phyloP scores from a whole-genome alignment of 2,113 vertebrate genomes.

The Cololabis saira region DNA sequence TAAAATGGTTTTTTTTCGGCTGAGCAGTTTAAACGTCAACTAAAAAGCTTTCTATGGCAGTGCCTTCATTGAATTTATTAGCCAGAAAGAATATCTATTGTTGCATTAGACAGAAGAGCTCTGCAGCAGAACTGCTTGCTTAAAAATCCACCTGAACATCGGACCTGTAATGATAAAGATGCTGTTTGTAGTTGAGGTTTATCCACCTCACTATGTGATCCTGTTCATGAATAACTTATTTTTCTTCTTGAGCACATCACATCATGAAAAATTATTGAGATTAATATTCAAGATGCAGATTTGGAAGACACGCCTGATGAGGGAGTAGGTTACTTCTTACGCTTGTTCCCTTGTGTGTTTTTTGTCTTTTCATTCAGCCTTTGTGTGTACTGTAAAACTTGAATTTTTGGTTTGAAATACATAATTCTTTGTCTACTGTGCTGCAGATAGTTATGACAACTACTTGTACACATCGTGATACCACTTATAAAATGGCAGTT shows the following conservation, averaged over 20 bases:
- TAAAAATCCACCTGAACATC: constrained; percentile 13
- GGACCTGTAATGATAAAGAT: constrained; percentile 27
- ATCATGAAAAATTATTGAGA: background rate
- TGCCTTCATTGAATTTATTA: constrained; percentile 12
- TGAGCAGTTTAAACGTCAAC: constrained; percentile 14
- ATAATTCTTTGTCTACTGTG: no score
- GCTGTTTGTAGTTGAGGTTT: background rate
- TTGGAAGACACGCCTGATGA: constrained; percentile 35
- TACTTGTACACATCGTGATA: no score
- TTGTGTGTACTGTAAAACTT: constrained; percentile 48
- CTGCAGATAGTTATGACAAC: background rate
- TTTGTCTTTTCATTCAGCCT: constrained; percentile 14
- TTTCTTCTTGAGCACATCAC: constrained; percentile 3
- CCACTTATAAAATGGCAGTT: constrained; percentile 10
- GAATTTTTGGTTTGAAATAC: constrained; percentile 7
- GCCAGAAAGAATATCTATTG: background rate
- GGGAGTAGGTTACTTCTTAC: constrained; percentile 3
- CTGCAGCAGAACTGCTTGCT: constrained; percentile 14
- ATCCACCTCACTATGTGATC: background rate
- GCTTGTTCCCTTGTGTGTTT: background rate
- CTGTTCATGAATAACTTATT: background rate
- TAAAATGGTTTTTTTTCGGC: no score
- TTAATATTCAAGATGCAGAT: constrained; percentile 19
- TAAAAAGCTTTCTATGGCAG: constrained; percentile 11
- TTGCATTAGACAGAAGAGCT: background rate